Percentiles rank a stretch among this genome's conserved stretches.
Conservation (phyloP, 2,888 invertebrate species). For the Drosophila greeni region DNA sequence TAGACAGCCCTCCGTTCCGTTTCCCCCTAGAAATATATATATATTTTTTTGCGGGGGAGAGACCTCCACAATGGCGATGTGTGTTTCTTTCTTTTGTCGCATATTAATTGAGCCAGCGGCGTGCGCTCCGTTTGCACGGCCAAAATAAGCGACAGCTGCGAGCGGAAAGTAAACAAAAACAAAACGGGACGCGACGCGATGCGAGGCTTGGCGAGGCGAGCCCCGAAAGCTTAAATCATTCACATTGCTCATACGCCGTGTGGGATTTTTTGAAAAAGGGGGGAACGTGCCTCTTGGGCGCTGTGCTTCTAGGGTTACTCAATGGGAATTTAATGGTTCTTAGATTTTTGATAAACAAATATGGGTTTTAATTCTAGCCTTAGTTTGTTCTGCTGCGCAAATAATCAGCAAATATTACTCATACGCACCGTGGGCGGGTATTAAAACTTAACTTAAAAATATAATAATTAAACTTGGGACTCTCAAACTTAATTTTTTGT, state of each 20-base stretch:
- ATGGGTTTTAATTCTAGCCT: neutral
- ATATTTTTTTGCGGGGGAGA: constrained; percentile 5
- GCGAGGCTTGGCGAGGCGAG: neutral
- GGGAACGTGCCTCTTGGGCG: neutral
- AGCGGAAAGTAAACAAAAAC: constrained; percentile 42
- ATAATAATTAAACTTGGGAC: neutral
- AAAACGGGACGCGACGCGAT: constrained; percentile 10
- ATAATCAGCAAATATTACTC: neutral
- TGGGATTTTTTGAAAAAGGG: neutral
- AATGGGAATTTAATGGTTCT: constrained; percentile 2
- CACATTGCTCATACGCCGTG: constrained; percentile 27
- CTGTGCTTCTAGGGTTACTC: neutral
- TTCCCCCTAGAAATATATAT: neutral
- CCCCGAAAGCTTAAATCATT: constrained; percentile 17
- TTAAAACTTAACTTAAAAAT: neutral
- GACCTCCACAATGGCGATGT: constrained; percentile 30
- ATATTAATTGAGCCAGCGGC: constrained; percentile 51
- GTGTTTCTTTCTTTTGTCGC: constrained; percentile 46
- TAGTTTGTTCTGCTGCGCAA: neutral
- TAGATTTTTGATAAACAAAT: neutral
- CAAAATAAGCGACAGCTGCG: constrained; percentile 36
- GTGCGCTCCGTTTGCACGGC: constrained; percentile 47
- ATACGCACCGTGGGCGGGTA: neutral
- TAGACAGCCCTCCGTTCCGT: neutral
- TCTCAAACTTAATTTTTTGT: too few relatives aligned